Evolutionary conservation across 2,113 vertebrate species (phyloP).

Genomic region (Numenius arquata): DNA sequence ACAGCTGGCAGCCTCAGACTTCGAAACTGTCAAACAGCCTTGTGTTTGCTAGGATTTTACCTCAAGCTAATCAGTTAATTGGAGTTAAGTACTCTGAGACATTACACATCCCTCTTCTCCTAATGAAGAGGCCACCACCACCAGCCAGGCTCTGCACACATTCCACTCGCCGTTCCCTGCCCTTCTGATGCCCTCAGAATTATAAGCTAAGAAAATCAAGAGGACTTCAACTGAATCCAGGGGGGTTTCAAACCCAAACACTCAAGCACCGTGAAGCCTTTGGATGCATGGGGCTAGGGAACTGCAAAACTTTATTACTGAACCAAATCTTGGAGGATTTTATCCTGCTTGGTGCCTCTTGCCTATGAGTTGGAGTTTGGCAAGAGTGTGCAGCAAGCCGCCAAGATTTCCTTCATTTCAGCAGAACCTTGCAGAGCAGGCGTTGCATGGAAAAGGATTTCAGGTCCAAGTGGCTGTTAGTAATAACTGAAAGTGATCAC

Average conservation of each 20-base stretch:
- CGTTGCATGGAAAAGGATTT: background rate
- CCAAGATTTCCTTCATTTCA: background rate
- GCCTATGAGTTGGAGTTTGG: background rate
- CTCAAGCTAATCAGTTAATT: constrained; percentile 52
- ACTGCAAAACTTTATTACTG: background rate
- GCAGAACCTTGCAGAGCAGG: background rate
- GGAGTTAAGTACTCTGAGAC: background rate
- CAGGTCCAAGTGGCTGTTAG: background rate
- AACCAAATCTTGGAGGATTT: background rate
- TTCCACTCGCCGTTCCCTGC: background rate
- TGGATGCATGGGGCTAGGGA: background rate
- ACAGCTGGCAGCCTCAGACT: background rate
- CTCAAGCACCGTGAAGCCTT: background rate
- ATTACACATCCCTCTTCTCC: background rate
- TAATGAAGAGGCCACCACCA: background rate
- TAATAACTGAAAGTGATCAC: background rate
- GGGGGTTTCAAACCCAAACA: background rate
- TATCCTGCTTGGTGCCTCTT: background rate
- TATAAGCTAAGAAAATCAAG: background rate
- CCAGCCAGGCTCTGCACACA: background rate
- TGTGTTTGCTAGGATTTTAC: background rate
- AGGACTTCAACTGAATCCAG: background rate
- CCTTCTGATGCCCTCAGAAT: background rate
- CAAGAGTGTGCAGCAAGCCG: background rate
- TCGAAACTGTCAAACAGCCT: background rate